phyloP scores from a whole-genome alignment of 2,888 invertebrate species.

The Lycia hirtaria region DNA sequence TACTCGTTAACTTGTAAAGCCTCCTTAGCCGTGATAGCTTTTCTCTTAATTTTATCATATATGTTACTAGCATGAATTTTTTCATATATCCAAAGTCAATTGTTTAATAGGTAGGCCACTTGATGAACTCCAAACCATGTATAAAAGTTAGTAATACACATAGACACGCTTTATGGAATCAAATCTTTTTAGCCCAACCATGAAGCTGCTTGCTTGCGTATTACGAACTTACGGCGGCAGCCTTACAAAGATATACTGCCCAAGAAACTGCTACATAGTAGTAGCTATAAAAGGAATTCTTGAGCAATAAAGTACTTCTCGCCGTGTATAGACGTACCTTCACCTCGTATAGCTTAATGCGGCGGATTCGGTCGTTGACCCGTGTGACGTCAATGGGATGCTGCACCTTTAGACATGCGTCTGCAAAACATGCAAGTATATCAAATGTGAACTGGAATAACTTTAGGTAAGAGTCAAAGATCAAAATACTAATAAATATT shows the following conservation, averaged over 20 bases:
- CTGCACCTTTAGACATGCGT: slow-evolving; percentile 50
- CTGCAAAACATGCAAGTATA: slow-evolving; percentile 35
- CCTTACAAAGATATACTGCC: background rate
- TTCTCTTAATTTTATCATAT: too few species aligned
- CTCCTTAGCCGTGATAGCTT: too few species aligned
- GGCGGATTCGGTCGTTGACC: slow-evolving; percentile 55
- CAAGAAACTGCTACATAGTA: background rate
- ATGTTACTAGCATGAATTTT: too few species aligned
- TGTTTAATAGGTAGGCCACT: too few species aligned
- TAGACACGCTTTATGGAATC: background rate
- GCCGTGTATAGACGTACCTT: slow-evolving; percentile 36
- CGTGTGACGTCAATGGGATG: slow-evolving; percentile 63
- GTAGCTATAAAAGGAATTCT: slow-evolving; percentile 25
- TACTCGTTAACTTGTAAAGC: too few species aligned
- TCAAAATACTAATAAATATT: slow-evolving; percentile 22
- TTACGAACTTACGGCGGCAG: background rate
- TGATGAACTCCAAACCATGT: too few species aligned
- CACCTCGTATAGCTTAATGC: slow-evolving; percentile 47
- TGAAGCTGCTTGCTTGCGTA: background rate
- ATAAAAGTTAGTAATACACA: background rate
- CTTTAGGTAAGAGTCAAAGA: slow-evolving; percentile 17
- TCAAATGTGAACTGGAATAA: slow-evolving; percentile 45
- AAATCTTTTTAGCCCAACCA: background rate
- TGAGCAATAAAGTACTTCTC: slow-evolving; percentile 31
- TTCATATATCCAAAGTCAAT: too few species aligned